Base-by-base conservation (phyloP, 2,888 invertebrate genomes). In the Timandra comae region DNA sequence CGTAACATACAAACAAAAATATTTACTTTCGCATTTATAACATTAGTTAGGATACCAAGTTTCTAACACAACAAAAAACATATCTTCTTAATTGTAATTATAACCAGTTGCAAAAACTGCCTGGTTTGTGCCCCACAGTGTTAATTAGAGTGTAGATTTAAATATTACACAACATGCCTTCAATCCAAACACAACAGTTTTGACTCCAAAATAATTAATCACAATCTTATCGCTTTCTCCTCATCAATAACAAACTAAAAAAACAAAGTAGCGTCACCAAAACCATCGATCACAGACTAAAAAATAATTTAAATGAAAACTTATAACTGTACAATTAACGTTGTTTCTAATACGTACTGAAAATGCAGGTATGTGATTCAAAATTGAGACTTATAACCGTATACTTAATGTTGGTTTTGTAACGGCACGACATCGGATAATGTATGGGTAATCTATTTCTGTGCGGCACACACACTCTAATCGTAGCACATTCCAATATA, bases 401-500 rank as follows among this genome's bases (percentile, higher is more conserved):
- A 24, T 7, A 24, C 10, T 10, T 24, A 24, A 24, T 24, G 24
- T 24, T 10, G 9, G 11, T 10, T 24, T 5, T 24, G 11, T 24
- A 24, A 24, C 24, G 24, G 24, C 11, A 24, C 24, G 6, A 2
- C 11, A 27, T 22, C 3, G 6, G 4, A 16, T 25, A 33, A 38
- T 38, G 38, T 35, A 36, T 35, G 33, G 27, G 29, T 35, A 35
- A 38, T 43, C 29, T 38, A 30, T 39, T 31, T 35, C 35, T 38
- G 26, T 35, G 36, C 32, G 37, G 35, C 27, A 37, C 43, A 45
- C 42, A 44, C 55, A 58, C 61, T 64, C 56, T 79, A 77, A 79
- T 78, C 72, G 71, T 52, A 56, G 64, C 54, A 64, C 77, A 77
- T 80, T 78, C 77, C 77, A 53, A 63, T 61, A 66, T 56, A 79